Evolutionary conservation across 2,888 invertebrate species (phyloP).

Genomic region (Electrophaes corylata): DNA sequence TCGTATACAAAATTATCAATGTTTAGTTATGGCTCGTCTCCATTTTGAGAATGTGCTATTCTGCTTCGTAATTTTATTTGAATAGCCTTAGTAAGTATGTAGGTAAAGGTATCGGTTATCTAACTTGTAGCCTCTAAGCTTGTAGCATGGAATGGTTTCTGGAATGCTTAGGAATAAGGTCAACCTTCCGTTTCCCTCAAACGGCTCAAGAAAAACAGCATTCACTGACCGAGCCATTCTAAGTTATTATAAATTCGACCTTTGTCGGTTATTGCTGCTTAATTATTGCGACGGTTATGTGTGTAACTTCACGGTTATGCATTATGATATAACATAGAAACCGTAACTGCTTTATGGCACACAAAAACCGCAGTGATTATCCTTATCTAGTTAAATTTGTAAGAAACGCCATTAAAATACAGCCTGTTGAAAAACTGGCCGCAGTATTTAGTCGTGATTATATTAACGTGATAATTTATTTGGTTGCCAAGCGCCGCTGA

Average conservation of each 20-base stretch:
- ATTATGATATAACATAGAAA: conserved; percentile 35
- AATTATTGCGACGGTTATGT: conserved; percentile 47
- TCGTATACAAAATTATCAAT: conserved; percentile 31
- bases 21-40: conserved; percentile 22
- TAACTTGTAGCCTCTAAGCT: neutral
- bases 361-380: conserved; percentile 45
- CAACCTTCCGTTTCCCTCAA: conserved; percentile 40
- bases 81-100: conserved; percentile 2
- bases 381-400: conserved; percentile 46
- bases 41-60: conserved; percentile 32
- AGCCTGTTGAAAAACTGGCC: conserved; percentile 39
- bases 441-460: conserved; percentile 45
- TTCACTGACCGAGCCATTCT: conserved; percentile 29
- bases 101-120: neutral
- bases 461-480: conserved; percentile 45
- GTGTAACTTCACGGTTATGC: conserved; percentile 50
- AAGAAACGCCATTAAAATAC: conserved; percentile 42
- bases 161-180: conserved; percentile 40
- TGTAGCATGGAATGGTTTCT: conserved; percentile 42
- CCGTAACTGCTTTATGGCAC: conserved; percentile 30
- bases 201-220: conserved; percentile 36
- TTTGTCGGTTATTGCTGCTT: conserved; percentile 34
- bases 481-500: conserved; percentile 38
- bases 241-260: conserved; percentile 39
- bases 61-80: conserved; percentile 15